Conservation (phyloP, 2,888 invertebrate genomes). For the Glyphotaelius pellucidus region DNA sequence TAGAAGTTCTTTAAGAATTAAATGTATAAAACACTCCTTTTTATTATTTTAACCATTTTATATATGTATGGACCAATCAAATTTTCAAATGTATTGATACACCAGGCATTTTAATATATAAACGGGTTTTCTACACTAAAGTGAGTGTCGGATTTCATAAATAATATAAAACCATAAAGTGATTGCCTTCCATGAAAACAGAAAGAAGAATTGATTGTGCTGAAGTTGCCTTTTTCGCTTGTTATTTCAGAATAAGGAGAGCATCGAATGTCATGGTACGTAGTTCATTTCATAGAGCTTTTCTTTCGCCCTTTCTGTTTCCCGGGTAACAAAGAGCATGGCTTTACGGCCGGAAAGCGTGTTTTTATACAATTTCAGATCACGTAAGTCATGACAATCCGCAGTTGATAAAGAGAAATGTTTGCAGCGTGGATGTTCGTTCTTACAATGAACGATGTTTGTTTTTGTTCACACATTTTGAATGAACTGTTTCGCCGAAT, state of each 20-base stretch:
- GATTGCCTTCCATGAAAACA: background rate
- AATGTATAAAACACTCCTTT: no score
- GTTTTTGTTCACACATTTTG: background rate
- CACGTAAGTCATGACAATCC: conserved; percentile 5
- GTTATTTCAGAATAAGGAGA: background rate
- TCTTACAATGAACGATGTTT: background rate
- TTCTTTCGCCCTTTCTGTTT: background rate
- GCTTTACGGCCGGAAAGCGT: background rate
- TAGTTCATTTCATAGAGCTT: background rate
- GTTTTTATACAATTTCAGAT: conserved; percentile 30
- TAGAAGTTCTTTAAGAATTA: no score
- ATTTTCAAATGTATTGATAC: background rate
- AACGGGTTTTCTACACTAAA: background rate
- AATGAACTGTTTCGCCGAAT: background rate
- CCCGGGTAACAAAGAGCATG: background rate
- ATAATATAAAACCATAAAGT: background rate
- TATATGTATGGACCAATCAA: no score
- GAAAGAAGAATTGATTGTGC: background rate
- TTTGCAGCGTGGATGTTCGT: background rate
- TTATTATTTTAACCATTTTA: no score
- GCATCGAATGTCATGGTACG: background rate
- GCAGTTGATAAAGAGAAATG: conserved; percentile 14
- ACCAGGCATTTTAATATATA: background rate
- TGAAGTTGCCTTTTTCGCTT: background rate
- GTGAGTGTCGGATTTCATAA: background rate